phyloP scores from a whole-genome alignment of 2,113 vertebrate species.

The Catagonus wagneri region DNA sequence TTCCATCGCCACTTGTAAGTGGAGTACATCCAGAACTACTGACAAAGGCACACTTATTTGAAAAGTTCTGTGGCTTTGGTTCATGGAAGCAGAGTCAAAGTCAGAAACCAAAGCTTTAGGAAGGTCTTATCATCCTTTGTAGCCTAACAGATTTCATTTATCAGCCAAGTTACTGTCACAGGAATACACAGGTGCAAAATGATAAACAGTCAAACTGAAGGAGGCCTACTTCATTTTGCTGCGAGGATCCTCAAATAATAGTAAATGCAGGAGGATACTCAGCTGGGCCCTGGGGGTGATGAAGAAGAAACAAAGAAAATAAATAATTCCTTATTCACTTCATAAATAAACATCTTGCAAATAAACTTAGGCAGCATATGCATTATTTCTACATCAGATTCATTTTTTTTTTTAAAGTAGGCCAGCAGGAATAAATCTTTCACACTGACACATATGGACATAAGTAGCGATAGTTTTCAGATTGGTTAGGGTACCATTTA shows the following conservation, averaged over 20 bases:
- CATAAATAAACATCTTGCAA: neutral
- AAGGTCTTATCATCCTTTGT: neutral
- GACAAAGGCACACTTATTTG: neutral
- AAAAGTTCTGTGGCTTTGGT: neutral
- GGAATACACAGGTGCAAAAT: neutral
- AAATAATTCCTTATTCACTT: neutral
- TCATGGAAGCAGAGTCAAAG: neutral
- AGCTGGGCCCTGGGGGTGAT: neutral
- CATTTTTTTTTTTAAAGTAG: neutral
- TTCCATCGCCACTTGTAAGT: neutral
- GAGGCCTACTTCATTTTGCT: neutral
- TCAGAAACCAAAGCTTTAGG: neutral
- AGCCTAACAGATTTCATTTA: slow-evolving; percentile 14
- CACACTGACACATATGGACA: neutral
- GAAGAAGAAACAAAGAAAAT: neutral
- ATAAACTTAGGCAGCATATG: neutral
- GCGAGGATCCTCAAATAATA: neutral
- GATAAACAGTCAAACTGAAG: neutral
- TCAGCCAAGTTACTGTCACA: neutral
- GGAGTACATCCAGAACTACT: neutral
- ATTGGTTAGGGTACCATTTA: too few relatives aligned
- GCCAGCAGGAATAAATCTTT: neutral
- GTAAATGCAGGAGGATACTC: neutral
- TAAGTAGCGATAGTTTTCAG: neutral
- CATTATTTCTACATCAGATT: neutral